Conservation (phyloP, 2,797 vertebrate genomes). For the Nothura maculosa region DNA sequence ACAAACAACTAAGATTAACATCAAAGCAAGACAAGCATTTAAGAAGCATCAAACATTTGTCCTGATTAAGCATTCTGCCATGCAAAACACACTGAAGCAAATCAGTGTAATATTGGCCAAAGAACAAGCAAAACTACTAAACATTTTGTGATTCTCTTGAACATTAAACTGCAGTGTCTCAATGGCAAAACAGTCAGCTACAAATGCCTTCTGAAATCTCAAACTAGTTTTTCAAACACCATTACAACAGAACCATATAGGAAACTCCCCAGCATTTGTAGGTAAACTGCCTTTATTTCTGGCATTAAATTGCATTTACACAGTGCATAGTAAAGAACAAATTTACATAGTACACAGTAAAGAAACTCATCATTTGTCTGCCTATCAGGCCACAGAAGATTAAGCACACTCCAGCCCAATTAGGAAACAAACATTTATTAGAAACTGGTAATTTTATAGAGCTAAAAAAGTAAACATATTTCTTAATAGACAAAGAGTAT, state of each 20-base stretch:
- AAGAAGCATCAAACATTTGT: not conserved
- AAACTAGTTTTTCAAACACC: not conserved
- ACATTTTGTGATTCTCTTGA: not conserved
- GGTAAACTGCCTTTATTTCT: not conserved
- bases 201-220: not conserved
- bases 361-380: not conserved
- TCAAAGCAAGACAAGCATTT: not conserved
- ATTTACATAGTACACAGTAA: not conserved
- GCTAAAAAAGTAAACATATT: conserved; percentile 57
- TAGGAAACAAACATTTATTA: conserved; percentile 75
- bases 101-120: not conserved
- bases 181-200: not conserved
- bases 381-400: not conserved
- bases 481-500: conserved; percentile 18
- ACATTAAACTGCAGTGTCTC: not conserved
- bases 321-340: not conserved
- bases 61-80: not conserved
- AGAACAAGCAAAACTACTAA: not conserved
- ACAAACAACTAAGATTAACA: not conserved
- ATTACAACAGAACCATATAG: not conserved
- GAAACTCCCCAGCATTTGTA: not conserved
- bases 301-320: not conserved
- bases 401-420: not conserved
- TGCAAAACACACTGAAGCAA: rapidly evolving
- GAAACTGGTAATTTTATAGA: conserved; percentile 34